Evolutionary conservation across 2,113 vertebrate genomes (phyloP).

Genomic region (Bubo scandiacus): DNA sequence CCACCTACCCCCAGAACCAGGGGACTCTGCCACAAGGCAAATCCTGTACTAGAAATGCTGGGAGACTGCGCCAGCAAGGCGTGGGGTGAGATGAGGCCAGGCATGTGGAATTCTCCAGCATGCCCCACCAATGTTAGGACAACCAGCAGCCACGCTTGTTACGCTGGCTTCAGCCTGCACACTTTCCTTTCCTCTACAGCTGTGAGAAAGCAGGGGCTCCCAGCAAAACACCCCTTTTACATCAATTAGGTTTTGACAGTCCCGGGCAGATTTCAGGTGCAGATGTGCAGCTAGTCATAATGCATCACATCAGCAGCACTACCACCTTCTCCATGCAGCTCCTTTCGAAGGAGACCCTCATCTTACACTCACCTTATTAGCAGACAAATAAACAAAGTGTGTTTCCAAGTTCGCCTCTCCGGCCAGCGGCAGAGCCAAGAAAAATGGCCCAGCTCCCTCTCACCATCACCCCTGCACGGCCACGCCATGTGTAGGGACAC

Average conservation of each 20-base stretch:
- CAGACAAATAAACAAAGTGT: rapidly evolving
- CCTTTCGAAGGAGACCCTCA: background rate
- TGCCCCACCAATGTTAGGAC: rapidly evolving
- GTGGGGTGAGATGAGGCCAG: background rate
- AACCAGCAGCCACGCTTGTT: rapidly evolving
- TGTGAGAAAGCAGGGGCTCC: background rate
- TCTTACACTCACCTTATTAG: background rate
- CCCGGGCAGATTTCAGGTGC: background rate
- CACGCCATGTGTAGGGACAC: background rate
- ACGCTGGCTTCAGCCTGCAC: background rate
- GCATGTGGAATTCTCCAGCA: background rate
- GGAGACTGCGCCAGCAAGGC: background rate
- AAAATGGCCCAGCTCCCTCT: background rate
- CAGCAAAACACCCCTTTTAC: background rate
- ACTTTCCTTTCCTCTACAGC: background rate
- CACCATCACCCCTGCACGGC: background rate
- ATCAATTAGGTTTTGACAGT: background rate
- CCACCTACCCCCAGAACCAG: background rate
- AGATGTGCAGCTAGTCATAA: background rate
- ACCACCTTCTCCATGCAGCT: background rate
- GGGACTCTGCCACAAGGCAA: background rate
- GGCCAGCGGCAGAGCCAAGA: background rate
- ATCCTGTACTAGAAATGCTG: background rate
- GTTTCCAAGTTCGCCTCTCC: background rate
- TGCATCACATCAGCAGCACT: rapidly evolving